Conservation (phyloP, 2,888 invertebrate species). For the Aricia artaxerxes region DNA sequence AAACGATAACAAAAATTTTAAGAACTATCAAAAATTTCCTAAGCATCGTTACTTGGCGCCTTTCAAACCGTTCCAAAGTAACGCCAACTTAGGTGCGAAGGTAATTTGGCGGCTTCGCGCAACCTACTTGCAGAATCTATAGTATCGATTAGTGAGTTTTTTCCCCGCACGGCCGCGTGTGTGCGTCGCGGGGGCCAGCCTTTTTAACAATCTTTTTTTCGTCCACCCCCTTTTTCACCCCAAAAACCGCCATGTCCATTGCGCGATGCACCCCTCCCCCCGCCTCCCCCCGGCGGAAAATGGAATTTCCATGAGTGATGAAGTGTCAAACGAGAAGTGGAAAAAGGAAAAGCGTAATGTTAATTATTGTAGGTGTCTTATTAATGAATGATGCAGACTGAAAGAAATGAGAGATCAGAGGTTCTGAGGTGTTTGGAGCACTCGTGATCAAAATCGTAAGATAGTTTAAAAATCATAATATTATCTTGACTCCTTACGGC, state of each 20-base stretch:
- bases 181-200: conserved; percentile 70
- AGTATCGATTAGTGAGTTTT: conserved; percentile 80
- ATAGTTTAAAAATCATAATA: not conserved
- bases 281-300: conserved; percentile 73
- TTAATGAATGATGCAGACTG: not conserved
- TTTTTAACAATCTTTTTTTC: conserved; percentile 81
- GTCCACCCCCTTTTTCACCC: conserved; percentile 69
- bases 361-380: conserved; percentile 69
- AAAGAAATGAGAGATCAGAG: not conserved
- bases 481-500: too few species aligned
- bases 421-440: not conserved
- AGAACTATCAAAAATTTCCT: not conserved
- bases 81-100: conserved; percentile 63
- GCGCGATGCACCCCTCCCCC: conserved; percentile 75
- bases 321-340: conserved; percentile 80
- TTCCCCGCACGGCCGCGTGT: conserved; percentile 78
- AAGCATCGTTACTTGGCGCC: conserved; percentile 45
- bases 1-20: not conserved
- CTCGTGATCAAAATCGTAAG: not conserved
- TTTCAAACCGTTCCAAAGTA: not conserved
- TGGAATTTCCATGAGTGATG: conserved; percentile 82
- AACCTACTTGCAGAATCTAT: conserved; percentile 79
- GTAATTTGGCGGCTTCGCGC: conserved; percentile 48
- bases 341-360: conserved; percentile 81
- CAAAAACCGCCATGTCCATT: conserved; percentile 78